Evolutionary conservation across 2,797 vertebrate genomes (phyloP), one percentile per base, ranked within the genome.

Genomic region (Catamblyrhynchus diadema): DNA sequence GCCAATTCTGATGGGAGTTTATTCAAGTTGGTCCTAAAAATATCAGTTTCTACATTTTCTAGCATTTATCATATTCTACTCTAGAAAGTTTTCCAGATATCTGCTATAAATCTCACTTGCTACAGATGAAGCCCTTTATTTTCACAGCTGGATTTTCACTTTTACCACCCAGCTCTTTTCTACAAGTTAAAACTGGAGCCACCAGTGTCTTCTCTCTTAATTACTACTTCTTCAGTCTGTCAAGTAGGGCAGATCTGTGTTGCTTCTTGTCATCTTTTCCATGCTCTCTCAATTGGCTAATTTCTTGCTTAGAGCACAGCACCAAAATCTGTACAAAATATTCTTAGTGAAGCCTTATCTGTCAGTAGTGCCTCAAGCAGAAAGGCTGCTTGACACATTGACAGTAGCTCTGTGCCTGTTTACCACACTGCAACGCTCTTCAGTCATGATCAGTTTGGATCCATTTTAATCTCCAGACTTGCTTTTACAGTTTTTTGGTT

Each of bases 401-500:
- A 42, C 30, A 83, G 48, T 15, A 37, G 3, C 12, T 32, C 17
- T 30, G 16, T 27, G 37, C 30, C 45, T 82, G 21, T 72, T 89
- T 89, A 37, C 19, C 27, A 22, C 30, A 17, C 4, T 32, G 12
- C 8, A 35, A 37, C 0, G 0, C 13, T 61, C 24, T 13, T 56
- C 41, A 54, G 22, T 30, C 51, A 33, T 37, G 41, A 70, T 51
- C 35, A 30, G 5, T 73, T 70, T 81, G n/a, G 51, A 57, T 65
- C 24, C 7, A 21, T 53, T 62, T 81, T 56, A 42, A 53, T 45
- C n/a, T 75, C 54, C 45, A 80, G 45, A 41, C 3, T 13, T 50
- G 18, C 4, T 80, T 92, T 65, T 65, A 19, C 23, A 56, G 25
- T 14, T 32, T 79, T 75, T 41, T 41, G 37, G 37, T 41, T 41